phyloP scores from a whole-genome alignment of 2,797 vertebrate genomes.

The Arrhamphus sclerolepis region DNA sequence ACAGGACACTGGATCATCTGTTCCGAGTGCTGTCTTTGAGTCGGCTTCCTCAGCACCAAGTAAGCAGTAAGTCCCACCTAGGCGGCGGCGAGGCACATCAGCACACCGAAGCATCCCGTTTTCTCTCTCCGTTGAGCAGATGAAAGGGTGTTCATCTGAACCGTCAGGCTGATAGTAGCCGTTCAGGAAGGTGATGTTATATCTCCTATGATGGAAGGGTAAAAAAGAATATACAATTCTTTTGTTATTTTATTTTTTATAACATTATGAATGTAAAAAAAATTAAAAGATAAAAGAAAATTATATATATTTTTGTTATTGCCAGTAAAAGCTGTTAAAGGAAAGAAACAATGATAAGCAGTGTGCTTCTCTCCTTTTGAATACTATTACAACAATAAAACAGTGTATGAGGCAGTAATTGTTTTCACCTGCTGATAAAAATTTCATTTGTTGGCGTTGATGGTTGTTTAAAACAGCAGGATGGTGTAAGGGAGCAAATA shows the following conservation, averaged over 20 bases:
- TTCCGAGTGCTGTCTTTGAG: slow-evolving; percentile 33
- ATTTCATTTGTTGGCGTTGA: too few species aligned
- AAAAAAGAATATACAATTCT: not conserved
- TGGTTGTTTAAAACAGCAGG: too few species aligned
- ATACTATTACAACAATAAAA: too few species aligned
- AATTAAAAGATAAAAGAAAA: too few species aligned
- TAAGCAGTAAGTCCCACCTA: slow-evolving; percentile 85
- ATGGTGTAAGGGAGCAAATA: too few species aligned
- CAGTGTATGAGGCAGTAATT: too few species aligned
- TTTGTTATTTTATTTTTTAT: not conserved
- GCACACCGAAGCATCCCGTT: slow-evolving; percentile 95
- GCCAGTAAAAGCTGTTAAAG: too few species aligned
- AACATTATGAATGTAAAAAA: not conserved
- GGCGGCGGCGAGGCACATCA: slow-evolving; percentile 86
- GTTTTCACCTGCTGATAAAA: too few species aligned
- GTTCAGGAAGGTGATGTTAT: slow-evolving; percentile 89
- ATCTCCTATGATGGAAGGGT: slow-evolving; percentile 75
- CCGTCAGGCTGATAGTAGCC: slow-evolving; percentile 90
- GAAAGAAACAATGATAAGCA: too few species aligned
- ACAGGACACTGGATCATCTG: slow-evolving; percentile 74
- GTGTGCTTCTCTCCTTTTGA: too few species aligned
- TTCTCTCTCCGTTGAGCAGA: slow-evolving; percentile 90
- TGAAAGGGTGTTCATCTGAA: slow-evolving; percentile 92
- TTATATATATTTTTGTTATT: too few species aligned
- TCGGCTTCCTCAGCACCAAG: slow-evolving; percentile 78